phyloP scores from a whole-genome alignment of 2,888 invertebrate species.

The Unio delphinus region DNA sequence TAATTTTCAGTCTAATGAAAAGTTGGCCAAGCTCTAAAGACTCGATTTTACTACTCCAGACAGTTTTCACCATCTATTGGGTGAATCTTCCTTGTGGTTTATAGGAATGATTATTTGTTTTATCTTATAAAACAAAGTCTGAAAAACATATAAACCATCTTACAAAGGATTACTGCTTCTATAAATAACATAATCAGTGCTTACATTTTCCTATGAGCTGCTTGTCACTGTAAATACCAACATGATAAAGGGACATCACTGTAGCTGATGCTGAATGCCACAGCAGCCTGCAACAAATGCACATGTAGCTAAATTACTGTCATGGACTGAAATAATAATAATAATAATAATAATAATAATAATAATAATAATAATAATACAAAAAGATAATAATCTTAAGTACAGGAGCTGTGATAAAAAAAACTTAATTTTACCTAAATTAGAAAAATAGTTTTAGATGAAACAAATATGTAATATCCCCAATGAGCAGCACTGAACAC shows the following conservation, averaged over 20 bases:
- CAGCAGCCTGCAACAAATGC: slow-evolving; percentile 77
- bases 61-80: not conserved
- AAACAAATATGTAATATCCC: too few relatives aligned
- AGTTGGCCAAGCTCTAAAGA: too few relatives aligned
- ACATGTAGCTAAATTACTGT: not conserved
- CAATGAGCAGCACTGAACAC: too few relatives aligned
- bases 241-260: slow-evolving; percentile 86
- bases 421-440: not conserved
- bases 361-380: not conserved
- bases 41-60: not conserved
- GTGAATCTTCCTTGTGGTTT: not conserved
- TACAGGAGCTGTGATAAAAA: not conserved
- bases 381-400: not conserved
- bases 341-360: not conserved
- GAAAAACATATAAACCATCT: not conserved
- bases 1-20: too few relatives aligned
- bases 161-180: too few relatives aligned
- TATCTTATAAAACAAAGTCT: not conserved
- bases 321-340: not conserved
- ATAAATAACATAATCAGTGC: slow-evolving; percentile 20
- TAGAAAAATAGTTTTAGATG: too few relatives aligned
- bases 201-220: slow-evolving; percentile 86
- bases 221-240: slow-evolving; percentile 89
- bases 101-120: not conserved
- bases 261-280: slow-evolving; percentile 85